Base-by-base conservation (phyloP, 1,140 invertebrate genomes). In the Diprion similis region DNA sequence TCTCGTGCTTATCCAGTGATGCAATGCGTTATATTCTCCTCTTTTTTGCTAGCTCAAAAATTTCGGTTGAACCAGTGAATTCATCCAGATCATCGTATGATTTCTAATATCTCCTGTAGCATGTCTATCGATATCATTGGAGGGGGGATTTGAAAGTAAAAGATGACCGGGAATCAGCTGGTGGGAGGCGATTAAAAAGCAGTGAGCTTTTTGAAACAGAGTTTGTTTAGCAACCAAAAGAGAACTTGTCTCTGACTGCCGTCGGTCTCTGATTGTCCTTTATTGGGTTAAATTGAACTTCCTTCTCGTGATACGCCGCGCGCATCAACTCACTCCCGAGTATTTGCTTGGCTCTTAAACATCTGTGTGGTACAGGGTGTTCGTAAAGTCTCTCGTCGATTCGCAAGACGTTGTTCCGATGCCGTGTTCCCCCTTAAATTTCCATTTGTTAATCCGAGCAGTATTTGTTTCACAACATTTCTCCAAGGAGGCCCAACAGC, bases 241-340 rank as follows among this genome's bases (percentile, higher is more conserved):
- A 76, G 82, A 85, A 85, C 82, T 85, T 81, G 83, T 83, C 85
- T 84, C 82, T 85, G 81, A 73, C 85, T 83, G 84, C 81, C 83
- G 86, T 84, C 86, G 83, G 84, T 80, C 86, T 88, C 85, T 88
- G 87, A 87, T 88, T 88, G 85, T 88, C 86, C 84, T 87, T 88
- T 87, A 87, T 88, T 88, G 86, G 83, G 86, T 88, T 88, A 87
- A 88, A 88, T 88, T 88, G 86, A 86, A 88, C 87, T 87, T 88
- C 87, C 87, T 87, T 87, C 85, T 88, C 87, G 85, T 88, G 87
- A 87, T 87, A 87, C 83, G 83, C 84, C 82, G 84, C 86, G 85
- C 85, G 83, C 86, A 88, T 88, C 83, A 87, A 87, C 85, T 86
- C 86, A 85, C 84, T 86, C 83, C 81, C 83, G 84, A 84, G 83